Conservation (phyloP, 2,113 vertebrate species). For the Macaca mulatta region DNA sequence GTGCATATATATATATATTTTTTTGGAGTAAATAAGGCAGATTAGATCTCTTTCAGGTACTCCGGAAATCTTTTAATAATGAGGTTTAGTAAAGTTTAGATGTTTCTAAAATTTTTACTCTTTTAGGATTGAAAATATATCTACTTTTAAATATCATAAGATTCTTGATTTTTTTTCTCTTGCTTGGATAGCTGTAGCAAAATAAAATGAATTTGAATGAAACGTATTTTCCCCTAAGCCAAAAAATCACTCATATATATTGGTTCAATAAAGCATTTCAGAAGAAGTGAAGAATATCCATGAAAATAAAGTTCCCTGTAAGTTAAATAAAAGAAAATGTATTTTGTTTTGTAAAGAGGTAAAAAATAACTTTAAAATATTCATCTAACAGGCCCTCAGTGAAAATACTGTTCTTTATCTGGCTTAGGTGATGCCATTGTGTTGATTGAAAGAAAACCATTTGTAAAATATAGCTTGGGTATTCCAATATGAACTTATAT, state of each 20-base stretch:
- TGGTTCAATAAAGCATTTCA: background rate
- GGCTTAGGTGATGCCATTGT: background rate
- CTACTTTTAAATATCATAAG: background rate
- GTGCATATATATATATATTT: too few species aligned
- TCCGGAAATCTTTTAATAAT: background rate
- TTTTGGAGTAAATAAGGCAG: background rate
- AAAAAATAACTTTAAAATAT: background rate
- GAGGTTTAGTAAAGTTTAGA: background rate
- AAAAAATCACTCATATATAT: background rate
- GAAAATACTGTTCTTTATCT: background rate
- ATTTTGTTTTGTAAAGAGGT: background rate
- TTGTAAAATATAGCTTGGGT: background rate
- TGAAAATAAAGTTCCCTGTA: background rate
- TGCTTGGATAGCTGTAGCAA: background rate
- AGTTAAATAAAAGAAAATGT: background rate
- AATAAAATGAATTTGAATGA: background rate
- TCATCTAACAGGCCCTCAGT: background rate
- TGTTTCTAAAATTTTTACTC: background rate
- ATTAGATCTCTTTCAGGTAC: background rate
- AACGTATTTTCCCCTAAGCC: background rate
- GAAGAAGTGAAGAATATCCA: background rate
- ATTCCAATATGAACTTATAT: background rate
- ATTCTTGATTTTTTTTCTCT: background rate
- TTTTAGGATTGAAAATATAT: background rate
- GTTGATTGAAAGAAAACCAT: background rate